Evolutionary conservation across 2,888 invertebrate species (phyloP).

Genomic region (Drosophila austrosaltans): DNA sequence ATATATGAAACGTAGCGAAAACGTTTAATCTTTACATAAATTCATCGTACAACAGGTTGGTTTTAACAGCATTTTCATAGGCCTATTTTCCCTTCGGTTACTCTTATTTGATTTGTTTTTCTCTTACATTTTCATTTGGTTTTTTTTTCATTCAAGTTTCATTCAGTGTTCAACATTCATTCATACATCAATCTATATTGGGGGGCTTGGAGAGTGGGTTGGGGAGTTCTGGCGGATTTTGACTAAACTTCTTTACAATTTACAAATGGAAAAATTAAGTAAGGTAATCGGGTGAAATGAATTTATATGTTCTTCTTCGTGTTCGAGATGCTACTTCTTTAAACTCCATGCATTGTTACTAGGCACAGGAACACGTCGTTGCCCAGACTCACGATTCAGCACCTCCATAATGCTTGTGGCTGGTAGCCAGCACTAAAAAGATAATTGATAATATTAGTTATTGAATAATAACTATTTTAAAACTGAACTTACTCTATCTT

Average conservation of each 20-base stretch:
- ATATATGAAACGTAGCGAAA: slow-evolving; percentile 57
- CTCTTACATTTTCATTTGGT: slow-evolving; percentile 31
- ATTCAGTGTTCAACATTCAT: slow-evolving; percentile 18
- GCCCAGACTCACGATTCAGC: slow-evolving; percentile 90
- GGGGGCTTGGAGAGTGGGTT: neutral
- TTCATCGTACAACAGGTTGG: slow-evolving; percentile 68
- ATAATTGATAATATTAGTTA: neutral
- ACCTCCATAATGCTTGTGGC: slow-evolving; percentile 93
- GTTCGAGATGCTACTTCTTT: slow-evolving; percentile 70
- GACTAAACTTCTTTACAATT: slow-evolving; percentile 36
- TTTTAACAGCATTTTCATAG: slow-evolving; percentile 53
- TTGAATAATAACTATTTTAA: neutral
- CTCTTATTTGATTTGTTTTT: slow-evolving; percentile 2
- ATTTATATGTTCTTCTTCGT: neutral
- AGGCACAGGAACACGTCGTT: slow-evolving; percentile 91
- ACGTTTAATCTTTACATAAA: slow-evolving; percentile 55
- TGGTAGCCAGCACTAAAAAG: slow-evolving; percentile 92
- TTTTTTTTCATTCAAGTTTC: slow-evolving; percentile 16
- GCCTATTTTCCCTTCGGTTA: neutral
- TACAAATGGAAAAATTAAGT: slow-evolving; percentile 35
- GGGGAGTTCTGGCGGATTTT: slow-evolving; percentile 3
- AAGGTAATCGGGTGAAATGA: slow-evolving; percentile 10
- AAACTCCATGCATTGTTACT: slow-evolving; percentile 84
- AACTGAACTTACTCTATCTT: slow-evolving; percentile 87
- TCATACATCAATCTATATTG: slow-evolving; percentile 4